phyloP scores from a whole-genome alignment of 2,888 invertebrate species.

The Dicyrtomina minuta region DNA sequence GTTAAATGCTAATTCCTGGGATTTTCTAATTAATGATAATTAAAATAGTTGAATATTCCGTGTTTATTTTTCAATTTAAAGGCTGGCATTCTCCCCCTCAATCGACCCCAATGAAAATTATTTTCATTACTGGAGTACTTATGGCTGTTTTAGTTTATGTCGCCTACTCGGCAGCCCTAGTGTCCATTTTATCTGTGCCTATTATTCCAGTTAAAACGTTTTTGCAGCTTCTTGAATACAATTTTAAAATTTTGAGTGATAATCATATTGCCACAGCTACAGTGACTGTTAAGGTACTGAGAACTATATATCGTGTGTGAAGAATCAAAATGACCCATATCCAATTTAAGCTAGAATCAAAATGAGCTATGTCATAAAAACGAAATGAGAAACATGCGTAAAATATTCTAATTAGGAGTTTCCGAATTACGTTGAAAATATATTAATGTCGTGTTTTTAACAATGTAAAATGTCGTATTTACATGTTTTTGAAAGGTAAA shows the following conservation, averaged over 20 bases:
- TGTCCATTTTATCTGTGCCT: conserved; percentile 44
- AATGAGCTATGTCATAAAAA: no score
- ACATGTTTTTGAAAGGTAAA: no score
- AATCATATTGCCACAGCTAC: conserved; percentile 37
- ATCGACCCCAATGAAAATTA: conserved; percentile 43
- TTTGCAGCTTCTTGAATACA: conserved; percentile 34
- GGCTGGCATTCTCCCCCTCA: conserved; percentile 46
- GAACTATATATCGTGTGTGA: no score
- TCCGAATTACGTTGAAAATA: no score
- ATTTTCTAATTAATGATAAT: no score
- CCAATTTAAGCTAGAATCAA: no score
- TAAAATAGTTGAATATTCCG: background rate
- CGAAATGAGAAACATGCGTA: no score
- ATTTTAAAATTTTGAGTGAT: conserved; percentile 41
- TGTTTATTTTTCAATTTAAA: conserved; percentile 6
- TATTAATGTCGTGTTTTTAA: no score
- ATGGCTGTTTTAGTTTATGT: conserved; percentile 42
- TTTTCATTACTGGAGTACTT: conserved; percentile 43
- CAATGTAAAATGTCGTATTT: no score
- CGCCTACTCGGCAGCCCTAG: conserved; percentile 45
- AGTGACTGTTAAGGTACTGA: conserved; percentile 33
- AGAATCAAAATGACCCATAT: no score
- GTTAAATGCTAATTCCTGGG: no score
- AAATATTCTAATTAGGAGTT: no score
- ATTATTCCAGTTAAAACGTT: conserved; percentile 40